Base-by-base conservation (phyloP, 2,888 invertebrate species). In the Coelinius sp. region DNA sequence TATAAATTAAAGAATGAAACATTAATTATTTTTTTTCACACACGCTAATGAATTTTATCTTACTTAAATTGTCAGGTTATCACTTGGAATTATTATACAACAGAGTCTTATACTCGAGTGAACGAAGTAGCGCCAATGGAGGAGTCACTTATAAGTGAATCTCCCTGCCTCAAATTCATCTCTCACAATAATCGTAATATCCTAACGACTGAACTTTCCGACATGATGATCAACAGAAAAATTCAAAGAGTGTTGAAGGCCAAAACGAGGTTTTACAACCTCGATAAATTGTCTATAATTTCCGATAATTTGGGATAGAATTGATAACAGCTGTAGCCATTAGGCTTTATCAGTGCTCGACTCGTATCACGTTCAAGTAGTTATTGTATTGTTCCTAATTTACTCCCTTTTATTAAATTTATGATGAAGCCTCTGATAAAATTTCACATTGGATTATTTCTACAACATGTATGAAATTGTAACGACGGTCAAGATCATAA, bases 111-210 rank as follows among this genome's bases (percentile, higher is more conserved):
- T 59, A 25, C 17, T 2, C 46, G 8, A 17, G 14, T 8, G 3
- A 59, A 25, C 1, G 1, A 59, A 12, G 14, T 17, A 8, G 25
- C 53, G 53, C 25, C 31, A 35, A 31, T 59, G 17, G 14, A 59
- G 14, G 7, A 8, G 14, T 20, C 6, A n/a, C n/a, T 27, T 10
- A 12, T 14, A 17, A 56, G 31, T 27, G 31, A 56, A 25, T 53
- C 12, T 17, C 46, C 46, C n/a, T 25, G 53, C 10, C 5, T 27
- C 31, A 56, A 27, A 56, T 56, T 56, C 56, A 31, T 59, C 59
- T 31, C 17, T 17, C 7, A 31, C 14, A 59, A 59, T 59, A 35
- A 59, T 35, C 59, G 20, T 59, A 35, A 59, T 17, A 59, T 59
- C 17, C 8, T 31, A 59, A 59, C 35, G 3, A 59, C 31, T 20